phyloP scores from a whole-genome alignment of 2,113 vertebrate genomes.

The Furnarius figulus region DNA sequence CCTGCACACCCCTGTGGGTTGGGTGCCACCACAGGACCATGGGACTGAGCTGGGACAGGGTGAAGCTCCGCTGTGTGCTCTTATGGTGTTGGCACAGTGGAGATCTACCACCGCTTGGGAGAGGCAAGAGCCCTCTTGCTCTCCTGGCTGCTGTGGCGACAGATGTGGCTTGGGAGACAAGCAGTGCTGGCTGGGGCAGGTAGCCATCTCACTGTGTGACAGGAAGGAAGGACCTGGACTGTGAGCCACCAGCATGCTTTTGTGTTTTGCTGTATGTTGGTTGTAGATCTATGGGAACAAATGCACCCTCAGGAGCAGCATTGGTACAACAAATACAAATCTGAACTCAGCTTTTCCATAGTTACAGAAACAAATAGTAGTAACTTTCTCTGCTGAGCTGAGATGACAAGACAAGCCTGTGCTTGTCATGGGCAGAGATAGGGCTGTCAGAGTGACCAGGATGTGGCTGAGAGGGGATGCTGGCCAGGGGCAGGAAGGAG shows the following conservation, averaged over 20 bases:
- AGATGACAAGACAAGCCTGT: not conserved
- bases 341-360: not conserved
- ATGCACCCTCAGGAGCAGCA: rapidly evolving
- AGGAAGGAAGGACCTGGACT: not conserved
- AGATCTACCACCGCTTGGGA: not conserved
- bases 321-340: not conserved
- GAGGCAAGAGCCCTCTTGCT: rapidly evolving
- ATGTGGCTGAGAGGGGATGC: not conserved
- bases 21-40: not conserved
- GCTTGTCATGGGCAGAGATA: not conserved
- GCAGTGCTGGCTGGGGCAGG: not conserved
- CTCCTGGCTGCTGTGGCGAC: not conserved
- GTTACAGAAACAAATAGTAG: not conserved
- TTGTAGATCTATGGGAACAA: not conserved
- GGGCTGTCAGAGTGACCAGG: not conserved
- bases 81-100: not conserved
- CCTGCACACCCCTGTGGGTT: not conserved
- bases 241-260: not conserved
- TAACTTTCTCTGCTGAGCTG: not conserved
- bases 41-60: not conserved
- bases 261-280: not conserved
- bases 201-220: not conserved
- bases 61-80: not conserved
- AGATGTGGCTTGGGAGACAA: rapidly evolving
- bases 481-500: not conserved